Conservation (phyloP, 2,113 vertebrate species). For the Phrynocephalus versicolor region DNA sequence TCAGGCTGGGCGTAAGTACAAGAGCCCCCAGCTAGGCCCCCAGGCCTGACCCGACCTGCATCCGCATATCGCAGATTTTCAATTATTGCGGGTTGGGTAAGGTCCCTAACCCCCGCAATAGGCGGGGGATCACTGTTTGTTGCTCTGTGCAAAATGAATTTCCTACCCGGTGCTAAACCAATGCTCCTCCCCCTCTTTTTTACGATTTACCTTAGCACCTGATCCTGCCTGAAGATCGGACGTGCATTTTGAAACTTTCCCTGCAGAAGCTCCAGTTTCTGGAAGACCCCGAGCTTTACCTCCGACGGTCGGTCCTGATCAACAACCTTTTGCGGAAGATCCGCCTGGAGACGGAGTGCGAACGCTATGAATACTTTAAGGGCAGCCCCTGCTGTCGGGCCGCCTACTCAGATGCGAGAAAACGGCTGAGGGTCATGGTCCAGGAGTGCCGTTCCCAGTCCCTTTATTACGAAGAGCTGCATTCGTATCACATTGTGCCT, state of each 20-base stretch:
- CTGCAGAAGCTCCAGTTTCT: slow-evolving; percentile 97
- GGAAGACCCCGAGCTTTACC: slow-evolving; percentile 93
- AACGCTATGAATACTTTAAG: slow-evolving; percentile 84
- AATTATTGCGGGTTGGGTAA: no score
- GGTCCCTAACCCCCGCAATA: no score
- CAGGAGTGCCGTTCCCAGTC: slow-evolving; percentile 87
- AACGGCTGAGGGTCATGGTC: slow-evolving; percentile 92
- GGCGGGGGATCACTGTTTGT: no score
- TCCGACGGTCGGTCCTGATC: slow-evolving; percentile 96
- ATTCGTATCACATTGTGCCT: slow-evolving; percentile 88
- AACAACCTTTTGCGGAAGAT: slow-evolving; percentile 99
- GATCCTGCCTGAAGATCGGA: slow-evolving; percentile 93
- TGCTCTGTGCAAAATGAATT: neutral
- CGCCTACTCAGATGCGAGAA: slow-evolving; percentile 82
- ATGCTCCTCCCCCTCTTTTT: slow-evolving; percentile 8
- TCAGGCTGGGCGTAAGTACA: no score
- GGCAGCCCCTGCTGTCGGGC: slow-evolving; percentile 75
- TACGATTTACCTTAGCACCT: slow-evolving; percentile 82
- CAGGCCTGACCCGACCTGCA: no score
- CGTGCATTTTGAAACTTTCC: slow-evolving; percentile 94
- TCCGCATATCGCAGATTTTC: no score
- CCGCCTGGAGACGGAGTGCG: slow-evolving; percentile 89
- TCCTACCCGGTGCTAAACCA: neutral
- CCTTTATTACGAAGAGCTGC: slow-evolving; percentile 88
- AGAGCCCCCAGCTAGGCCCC: no score